phyloP scores from a whole-genome alignment of 53 echinoderm and acorn worm species.

The Zoroaster sp. region DNA sequence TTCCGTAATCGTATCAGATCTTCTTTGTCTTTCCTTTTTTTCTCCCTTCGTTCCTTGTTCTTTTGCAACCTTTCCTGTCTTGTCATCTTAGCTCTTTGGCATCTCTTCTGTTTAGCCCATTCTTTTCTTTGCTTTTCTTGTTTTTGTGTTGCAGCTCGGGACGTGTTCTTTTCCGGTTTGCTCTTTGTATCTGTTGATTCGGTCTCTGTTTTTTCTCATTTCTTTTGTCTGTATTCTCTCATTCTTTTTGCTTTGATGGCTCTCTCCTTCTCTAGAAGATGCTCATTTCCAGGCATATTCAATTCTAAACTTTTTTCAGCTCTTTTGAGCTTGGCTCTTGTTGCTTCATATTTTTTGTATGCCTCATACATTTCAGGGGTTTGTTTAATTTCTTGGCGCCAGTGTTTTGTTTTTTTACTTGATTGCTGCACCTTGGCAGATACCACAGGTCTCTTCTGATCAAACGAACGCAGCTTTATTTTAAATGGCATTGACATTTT shows the following conservation, averaged over 20 bases:
- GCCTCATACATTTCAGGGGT: constrained; percentile 38
- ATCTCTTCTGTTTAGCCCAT: constrained; percentile 3
- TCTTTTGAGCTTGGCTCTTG: background rate
- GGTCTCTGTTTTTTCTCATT: background rate
- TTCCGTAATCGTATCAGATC: background rate
- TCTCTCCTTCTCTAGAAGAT: background rate
- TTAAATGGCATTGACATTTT: too few species aligned
- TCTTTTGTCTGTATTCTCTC: constrained; percentile 39
- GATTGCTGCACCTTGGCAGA: too few species aligned
- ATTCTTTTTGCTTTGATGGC: background rate
- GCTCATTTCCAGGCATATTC: constrained; percentile 44
- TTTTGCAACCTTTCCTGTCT: background rate
- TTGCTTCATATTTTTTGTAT: constrained; percentile 19
- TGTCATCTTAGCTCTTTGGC: background rate
- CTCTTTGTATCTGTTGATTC: background rate
- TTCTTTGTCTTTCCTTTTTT: constrained; percentile 29
- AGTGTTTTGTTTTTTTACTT: background rate
- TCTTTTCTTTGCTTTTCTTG: background rate
- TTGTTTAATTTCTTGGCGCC: constrained; percentile 24
- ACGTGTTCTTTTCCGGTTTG: background rate
- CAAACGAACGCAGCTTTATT: too few species aligned
- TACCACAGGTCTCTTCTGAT: too few species aligned
- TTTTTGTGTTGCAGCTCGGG: background rate
- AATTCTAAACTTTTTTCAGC: constrained; percentile 39
- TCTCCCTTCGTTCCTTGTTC: constrained; percentile 5